Evolutionary conservation across 2,888 invertebrate genomes (phyloP).

Genomic region (Aphrophora alni): DNA sequence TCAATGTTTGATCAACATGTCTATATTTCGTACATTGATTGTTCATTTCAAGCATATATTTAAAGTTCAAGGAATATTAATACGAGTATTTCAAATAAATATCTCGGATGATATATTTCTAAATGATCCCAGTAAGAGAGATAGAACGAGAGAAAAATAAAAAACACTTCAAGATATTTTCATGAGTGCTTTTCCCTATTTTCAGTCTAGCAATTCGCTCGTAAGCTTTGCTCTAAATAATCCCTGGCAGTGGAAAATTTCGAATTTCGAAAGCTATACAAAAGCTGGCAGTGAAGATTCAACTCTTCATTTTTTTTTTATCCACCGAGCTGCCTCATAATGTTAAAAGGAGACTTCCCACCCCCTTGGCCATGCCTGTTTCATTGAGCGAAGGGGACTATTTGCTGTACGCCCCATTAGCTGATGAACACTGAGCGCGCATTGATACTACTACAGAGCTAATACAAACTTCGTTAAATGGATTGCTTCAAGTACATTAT

Average conservation of each 20-base stretch:
- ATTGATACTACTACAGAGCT: neutral
- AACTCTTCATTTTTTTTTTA: constrained; percentile 23
- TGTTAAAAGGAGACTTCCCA: constrained; percentile 6
- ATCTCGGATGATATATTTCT: neutral
- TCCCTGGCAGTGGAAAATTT: neutral
- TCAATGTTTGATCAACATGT: no score
- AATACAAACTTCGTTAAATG: neutral
- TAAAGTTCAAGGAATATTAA: neutral
- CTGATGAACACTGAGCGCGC: constrained; percentile 18
- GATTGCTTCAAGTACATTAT: constrained; percentile 10
- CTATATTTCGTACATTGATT: no score
- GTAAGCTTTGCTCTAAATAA: neutral
- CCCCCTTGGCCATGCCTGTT: neutral
- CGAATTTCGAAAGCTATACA: constrained; percentile 2
- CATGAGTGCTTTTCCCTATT: neutral
- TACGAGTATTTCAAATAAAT: neutral
- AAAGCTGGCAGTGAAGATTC: constrained; percentile 15
- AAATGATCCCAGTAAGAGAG: neutral
- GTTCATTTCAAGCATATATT: no score
- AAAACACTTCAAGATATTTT: neutral
- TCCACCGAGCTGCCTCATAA: constrained; percentile 23
- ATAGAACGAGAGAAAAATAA: neutral
- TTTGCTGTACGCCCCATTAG: constrained; percentile 32
- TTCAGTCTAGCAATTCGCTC: neutral
- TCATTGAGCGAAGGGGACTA: neutral